phyloP scores from a whole-genome alignment of 2,113 vertebrate species.

The Oreochromis tanganicae region DNA sequence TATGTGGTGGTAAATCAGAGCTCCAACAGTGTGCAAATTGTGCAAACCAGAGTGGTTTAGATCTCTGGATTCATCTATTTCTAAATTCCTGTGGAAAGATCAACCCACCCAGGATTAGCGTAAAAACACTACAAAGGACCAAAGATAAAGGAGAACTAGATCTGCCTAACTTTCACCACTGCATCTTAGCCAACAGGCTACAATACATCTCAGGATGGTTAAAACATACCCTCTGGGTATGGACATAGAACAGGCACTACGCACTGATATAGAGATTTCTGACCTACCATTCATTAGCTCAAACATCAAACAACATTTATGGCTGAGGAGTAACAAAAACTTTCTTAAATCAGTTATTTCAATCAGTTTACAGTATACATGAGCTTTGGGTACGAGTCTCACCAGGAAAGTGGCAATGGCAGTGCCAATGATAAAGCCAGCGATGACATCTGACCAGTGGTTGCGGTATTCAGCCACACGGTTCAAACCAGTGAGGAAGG shows the following conservation, averaged over 20 bases:
- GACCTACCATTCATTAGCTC: background rate
- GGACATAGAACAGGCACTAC: background rate
- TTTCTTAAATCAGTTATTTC: background rate
- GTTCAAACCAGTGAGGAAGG: constrained; percentile 95
- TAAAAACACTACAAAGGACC: background rate
- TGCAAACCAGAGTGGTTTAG: background rate
- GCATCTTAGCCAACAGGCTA: background rate
- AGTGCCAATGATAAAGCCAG: constrained; percentile 89
- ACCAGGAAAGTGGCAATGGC: constrained; percentile 96
- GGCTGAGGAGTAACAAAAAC: background rate
- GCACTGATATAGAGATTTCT: background rate
- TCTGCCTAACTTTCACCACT: background rate
- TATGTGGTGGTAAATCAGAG: background rate
- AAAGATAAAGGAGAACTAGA: background rate
- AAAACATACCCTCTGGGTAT: background rate
- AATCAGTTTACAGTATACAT: background rate
- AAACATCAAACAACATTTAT: background rate
- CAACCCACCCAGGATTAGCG: background rate
- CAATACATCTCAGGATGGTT: background rate
- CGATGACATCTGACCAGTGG: constrained; percentile 98
- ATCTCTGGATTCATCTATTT: background rate
- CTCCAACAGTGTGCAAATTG: background rate
- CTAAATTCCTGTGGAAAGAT: background rate
- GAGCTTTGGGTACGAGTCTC: constrained; percentile 43
- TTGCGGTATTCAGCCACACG: constrained; percentile 97